These are phyloP conservation scores for Lineus longissimus DNA, from an alignment of 1,140 invertebrate genomes.

Conservation along the genomic window DNA sequence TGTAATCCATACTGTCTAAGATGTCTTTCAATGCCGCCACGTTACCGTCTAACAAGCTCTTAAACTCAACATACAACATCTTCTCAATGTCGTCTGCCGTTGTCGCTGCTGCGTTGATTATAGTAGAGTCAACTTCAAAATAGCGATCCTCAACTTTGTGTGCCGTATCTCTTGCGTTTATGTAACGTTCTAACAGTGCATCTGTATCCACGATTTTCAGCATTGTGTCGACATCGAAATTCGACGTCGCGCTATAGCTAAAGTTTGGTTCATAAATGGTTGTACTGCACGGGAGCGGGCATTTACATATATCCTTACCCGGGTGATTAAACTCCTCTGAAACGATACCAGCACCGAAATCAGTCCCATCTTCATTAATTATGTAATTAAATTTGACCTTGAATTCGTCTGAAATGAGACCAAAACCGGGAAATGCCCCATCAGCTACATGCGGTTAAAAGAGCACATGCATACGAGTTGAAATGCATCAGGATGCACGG, in stretches of 20 bases:
- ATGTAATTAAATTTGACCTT: background rate
- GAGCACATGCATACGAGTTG: no score
- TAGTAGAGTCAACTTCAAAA: slow-evolving; percentile 14
- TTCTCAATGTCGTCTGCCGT: slow-evolving; percentile 13
- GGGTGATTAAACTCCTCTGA: slow-evolving; percentile 14
- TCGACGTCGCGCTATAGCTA: slow-evolving; percentile 32
- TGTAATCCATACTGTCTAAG: slow-evolving; percentile 7
- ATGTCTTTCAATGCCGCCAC: slow-evolving; percentile 7
- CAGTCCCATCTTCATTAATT: background rate
- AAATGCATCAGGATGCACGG: no score
- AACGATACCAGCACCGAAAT: slow-evolving; percentile 8
- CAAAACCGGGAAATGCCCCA: background rate
- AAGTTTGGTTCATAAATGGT: slow-evolving; percentile 28
- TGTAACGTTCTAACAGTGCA: slow-evolving; percentile 15
- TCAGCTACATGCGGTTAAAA: no score
- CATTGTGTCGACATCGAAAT: slow-evolving; percentile 22
- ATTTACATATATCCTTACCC: slow-evolving; percentile 22
- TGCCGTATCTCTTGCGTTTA: slow-evolving; percentile 23
- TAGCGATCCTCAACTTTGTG: slow-evolving; percentile 22
- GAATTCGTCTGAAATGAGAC: slow-evolving; percentile 15
- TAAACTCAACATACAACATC: slow-evolving; percentile 15
- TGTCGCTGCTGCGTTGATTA: slow-evolving; percentile 6
- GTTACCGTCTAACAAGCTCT: slow-evolving; percentile 15
- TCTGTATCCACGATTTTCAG: slow-evolving; percentile 7
- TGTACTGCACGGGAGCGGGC: slow-evolving; percentile 30